A percentile compares a stretch with the other conserved stretches of the same genome.
phyloP scores from a whole-genome alignment of 2,888 invertebrate genomes.

The Watsonalla cultraria region DNA sequence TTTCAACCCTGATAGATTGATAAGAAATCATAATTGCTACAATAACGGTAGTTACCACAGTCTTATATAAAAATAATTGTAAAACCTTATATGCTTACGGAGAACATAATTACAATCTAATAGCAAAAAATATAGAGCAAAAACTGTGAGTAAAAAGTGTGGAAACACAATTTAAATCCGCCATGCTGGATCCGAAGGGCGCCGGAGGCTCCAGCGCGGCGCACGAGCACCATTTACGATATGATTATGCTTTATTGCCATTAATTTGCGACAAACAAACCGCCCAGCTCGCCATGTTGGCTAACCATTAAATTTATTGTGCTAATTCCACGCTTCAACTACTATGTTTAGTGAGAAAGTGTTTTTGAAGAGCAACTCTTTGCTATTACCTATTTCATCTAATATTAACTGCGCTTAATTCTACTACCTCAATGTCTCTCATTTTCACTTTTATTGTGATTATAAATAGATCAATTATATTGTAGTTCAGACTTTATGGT shows the following conservation, averaged over 20 bases:
- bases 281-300: conserved; percentile 64
- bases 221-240: conserved; percentile 57
- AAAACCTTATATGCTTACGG: no score
- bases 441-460: no score
- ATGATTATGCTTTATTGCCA: conserved; percentile 74
- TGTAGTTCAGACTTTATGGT: no score
- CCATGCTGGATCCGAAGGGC: conserved; percentile 53
- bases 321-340: conserved; percentile 31
- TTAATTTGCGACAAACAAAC: conserved; percentile 74
- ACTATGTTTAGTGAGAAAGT: conserved; percentile 1
- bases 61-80: no score
- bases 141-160: conserved; percentile 7
- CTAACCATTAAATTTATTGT: conserved; percentile 46
- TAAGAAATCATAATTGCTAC: no score
- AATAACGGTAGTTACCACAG: no score
- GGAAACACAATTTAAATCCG: conserved; percentile 41
- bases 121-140: not conserved
- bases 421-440: no score
- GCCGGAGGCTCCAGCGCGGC: conserved; percentile 42
- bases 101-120: not conserved
- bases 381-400: no score
- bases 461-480: no score
- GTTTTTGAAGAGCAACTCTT: not conserved
- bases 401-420: no score
- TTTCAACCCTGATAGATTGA: not conserved